phyloP scores from a whole-genome alignment of 2,888 invertebrate species.

The Eupsilia transversa region DNA sequence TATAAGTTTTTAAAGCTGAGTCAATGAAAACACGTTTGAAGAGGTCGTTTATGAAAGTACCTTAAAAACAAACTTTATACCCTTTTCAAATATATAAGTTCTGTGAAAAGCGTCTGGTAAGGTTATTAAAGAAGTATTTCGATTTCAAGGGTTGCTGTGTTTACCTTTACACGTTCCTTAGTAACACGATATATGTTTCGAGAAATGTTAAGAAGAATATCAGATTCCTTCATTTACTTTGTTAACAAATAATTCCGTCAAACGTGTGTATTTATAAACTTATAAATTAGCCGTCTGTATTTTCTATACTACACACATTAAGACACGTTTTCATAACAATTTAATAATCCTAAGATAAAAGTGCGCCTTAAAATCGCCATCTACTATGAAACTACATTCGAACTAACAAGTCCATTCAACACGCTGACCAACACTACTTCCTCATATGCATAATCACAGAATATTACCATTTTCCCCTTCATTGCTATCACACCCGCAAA shows the following conservation, averaged over 20 bases:
- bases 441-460: slow-evolving; percentile 8
- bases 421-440: slow-evolving; percentile 3
- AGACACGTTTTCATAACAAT: background rate
- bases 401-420: background rate
- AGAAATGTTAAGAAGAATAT: slow-evolving; percentile 37
- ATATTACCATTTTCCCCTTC: slow-evolving; percentile 26
- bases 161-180: slow-evolving; percentile 36
- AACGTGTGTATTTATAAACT: background rate
- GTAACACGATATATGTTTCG: slow-evolving; percentile 40
- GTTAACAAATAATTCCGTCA: slow-evolving; percentile 12
- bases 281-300: background rate
- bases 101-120: slow-evolving; percentile 9
- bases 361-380: background rate
- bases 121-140: slow-evolving; percentile 28
- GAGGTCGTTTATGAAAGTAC: background rate
- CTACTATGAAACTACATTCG: background rate
- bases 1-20: slow-evolving; percentile 1
- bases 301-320: background rate
- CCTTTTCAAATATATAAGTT: slow-evolving; percentile 4
- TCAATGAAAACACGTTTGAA: slow-evolving; percentile 11
- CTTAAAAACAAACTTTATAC: slow-evolving; percentile 27
- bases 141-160: slow-evolving; percentile 40
- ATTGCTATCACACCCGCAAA: slow-evolving; percentile 18
- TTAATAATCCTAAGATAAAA: background rate
- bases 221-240: slow-evolving; percentile 36